A percentile compares a stretch with the other conserved stretches of the same genome.
phyloP scores from a whole-genome alignment of 2,113 vertebrate species.

The Nesoenas mayeri region DNA sequence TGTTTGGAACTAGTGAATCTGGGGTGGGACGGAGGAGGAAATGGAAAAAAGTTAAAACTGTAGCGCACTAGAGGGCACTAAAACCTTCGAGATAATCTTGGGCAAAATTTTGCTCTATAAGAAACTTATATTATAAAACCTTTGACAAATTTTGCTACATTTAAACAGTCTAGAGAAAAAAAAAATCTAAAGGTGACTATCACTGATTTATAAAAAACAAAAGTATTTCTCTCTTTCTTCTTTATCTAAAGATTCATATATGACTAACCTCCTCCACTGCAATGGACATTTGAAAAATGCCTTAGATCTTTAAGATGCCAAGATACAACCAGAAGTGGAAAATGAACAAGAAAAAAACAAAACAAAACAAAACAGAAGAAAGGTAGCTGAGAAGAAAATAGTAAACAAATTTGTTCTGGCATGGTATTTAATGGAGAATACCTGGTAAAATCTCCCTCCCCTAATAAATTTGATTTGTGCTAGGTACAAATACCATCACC shows the following conservation, averaged over 20 bases:
- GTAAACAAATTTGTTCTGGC: not conserved
- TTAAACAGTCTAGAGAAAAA: not conserved
- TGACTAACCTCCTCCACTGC: not conserved
- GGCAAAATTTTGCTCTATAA: not conserved
- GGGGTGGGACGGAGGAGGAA: too few relatives aligned
- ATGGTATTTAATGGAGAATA: not conserved
- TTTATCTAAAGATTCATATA: not conserved
- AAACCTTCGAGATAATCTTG: not conserved
- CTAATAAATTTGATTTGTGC: not conserved
- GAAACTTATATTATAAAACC: not conserved
- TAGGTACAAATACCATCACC: not conserved
- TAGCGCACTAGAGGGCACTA: conserved; percentile 72
- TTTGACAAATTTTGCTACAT: not conserved
- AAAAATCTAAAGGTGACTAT: not conserved
- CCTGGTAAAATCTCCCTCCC: not conserved
- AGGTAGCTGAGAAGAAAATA: not conserved
- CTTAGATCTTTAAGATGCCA: not conserved
- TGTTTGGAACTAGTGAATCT: not conserved
- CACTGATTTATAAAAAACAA: not conserved
- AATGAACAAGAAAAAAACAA: not conserved
- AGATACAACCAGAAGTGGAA: not conserved
- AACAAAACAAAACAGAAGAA: not conserved
- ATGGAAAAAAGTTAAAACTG: not conserved
- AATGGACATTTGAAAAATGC: not conserved
- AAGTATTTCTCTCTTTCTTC: not conserved